A percentile compares a stretch with the other conserved stretches of the same genome.
These are phyloP conservation scores for Idaea aversata DNA, from an alignment of 2,888 invertebrate genomes.

Conservation along the genomic window DNA sequence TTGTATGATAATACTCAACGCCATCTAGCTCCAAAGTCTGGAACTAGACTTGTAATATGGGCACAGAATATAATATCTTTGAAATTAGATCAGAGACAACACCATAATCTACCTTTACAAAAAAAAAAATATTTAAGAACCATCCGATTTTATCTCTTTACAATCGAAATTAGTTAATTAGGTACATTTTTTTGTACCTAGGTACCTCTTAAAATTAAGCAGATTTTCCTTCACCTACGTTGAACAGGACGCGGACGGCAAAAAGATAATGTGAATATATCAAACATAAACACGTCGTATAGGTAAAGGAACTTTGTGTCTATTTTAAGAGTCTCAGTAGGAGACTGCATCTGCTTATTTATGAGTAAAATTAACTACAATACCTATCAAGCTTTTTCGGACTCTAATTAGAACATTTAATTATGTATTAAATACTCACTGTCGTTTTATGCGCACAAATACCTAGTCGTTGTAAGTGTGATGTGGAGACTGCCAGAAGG, in stretches of 20 bases:
- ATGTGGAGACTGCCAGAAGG: slow-evolving; percentile 3
- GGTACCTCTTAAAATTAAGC: too few species aligned
- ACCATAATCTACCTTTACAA: too few species aligned
- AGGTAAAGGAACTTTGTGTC: background rate
- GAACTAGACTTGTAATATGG: background rate
- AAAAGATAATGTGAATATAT: background rate
- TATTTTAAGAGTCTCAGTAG: background rate
- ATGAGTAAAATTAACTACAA: background rate
- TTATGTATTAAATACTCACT: background rate
- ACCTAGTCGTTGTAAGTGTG: background rate
- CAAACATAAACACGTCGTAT: background rate
- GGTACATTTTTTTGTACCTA: too few species aligned
- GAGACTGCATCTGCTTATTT: background rate
- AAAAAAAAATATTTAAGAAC: too few species aligned
- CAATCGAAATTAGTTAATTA: too few species aligned
- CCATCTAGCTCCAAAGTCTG: too few species aligned
- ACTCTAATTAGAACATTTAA: too few species aligned
- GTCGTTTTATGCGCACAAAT: background rate
- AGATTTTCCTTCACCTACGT: too few species aligned
- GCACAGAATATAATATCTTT: slow-evolving; percentile 9
- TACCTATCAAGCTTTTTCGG: too few species aligned
- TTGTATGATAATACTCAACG: too few species aligned
- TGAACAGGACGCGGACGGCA: background rate
- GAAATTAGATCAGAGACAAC: too few species aligned
- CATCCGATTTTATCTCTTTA: too few species aligned